Conservation (phyloP, 2,888 invertebrate species). For the Aphodius sticticus region DNA sequence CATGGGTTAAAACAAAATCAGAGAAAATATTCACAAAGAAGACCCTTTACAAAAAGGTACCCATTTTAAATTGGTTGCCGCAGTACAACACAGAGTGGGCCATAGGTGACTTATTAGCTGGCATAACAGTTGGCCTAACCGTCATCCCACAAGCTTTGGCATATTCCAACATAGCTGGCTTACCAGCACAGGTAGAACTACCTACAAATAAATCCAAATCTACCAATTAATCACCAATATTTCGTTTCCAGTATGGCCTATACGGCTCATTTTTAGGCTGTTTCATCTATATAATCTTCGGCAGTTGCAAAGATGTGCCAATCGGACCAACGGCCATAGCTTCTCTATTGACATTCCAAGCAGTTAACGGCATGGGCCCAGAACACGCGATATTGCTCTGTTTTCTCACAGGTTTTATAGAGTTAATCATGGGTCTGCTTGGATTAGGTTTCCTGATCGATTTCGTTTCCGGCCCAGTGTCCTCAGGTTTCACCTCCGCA, state of each 20-base stretch:
- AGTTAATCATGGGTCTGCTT: conserved; percentile 82
- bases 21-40: conserved; percentile 69
- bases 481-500: conserved; percentile 89
- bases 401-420: conserved; percentile 77
- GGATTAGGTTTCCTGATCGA: conserved; percentile 87
- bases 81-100: conserved; percentile 76
- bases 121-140: conserved; percentile 90
- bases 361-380: conserved; percentile 70
- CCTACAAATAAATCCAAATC: conserved; percentile 12
- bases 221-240: neutral
- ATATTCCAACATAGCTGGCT: conserved; percentile 80
- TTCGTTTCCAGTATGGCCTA: conserved; percentile 77
- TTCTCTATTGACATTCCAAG: conserved; percentile 84
- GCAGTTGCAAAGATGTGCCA: conserved; percentile 92
- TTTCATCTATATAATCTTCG: conserved; percentile 89
- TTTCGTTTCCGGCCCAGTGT: conserved; percentile 90
- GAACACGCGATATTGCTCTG: conserved; percentile 79
- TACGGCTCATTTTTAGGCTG: conserved; percentile 94
- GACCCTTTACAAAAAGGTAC: conserved; percentile 76
- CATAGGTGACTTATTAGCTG: conserved; percentile 88
- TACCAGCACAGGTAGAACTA: conserved; percentile 69
- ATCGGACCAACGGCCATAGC: conserved; percentile 95
- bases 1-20: conserved; percentile 61
- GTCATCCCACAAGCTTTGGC: conserved; percentile 92
- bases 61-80: conserved; percentile 81